Base-by-base conservation (phyloP, 2,797 vertebrate genomes). In the Podarcis lilfordi region DNA sequence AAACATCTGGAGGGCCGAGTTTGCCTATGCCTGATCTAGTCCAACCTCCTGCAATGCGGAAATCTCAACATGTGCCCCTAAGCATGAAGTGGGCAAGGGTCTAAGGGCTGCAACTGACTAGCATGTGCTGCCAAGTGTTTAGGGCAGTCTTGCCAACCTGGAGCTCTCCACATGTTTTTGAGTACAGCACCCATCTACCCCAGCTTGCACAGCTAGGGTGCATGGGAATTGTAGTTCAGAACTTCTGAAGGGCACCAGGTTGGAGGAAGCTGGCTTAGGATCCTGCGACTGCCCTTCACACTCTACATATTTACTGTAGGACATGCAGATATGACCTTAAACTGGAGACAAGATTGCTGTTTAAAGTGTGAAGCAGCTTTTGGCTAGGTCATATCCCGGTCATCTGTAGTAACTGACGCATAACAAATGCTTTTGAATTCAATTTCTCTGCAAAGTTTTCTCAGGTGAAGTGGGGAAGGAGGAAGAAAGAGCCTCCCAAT, bases 341-440 rank as follows among this genome's bases (percentile, higher is more conserved):
- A 25, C 59, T 64, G 40, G 37, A 61, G 74, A 32, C 50, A 64
- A 23, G 27, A 75, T 15, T 66, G 55, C 55, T 87, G 15, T 1
- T 45, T 75, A 75, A 69, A 79, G 9, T 88, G 29, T 17, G 68
- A 43, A 84, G 68, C 11, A 15, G 15, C 59, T 32, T 59, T 80
- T 40, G 29, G 32, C 25, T 29, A n/a, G 78, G 45, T 80, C 77
- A 66, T 74, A 45, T 74, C 35, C 68, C 3, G 19, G 50, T 75
- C 71, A 66, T 50, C 37, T 85, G n/a, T 29, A 74, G 55, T 32
- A 75, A 80, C 37, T n/a, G 37, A 82, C 29, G 37, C 61, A 83
- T 68, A 88, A 29, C 32, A 50, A 83, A 66, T 68, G 10, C 37
- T 66, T 89, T 25, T 74, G 69, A 74, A 89, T 89, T 72, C 40